phyloP scores from a whole-genome alignment of 2,797 vertebrate genomes.

The Pitangus sulphuratus region DNA sequence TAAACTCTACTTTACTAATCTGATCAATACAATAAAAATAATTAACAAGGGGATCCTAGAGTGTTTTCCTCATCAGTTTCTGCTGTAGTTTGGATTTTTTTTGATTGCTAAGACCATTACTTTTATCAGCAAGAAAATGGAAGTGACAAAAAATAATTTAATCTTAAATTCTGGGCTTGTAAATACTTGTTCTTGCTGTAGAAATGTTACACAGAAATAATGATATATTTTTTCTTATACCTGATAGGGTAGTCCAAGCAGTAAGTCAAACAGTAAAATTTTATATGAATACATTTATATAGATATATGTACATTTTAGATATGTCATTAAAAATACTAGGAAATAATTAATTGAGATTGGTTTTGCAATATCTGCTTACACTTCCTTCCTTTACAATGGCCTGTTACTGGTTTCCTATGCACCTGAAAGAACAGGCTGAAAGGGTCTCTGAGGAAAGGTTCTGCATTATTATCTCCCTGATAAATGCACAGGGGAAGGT shows the following conservation, averaged over 20 bases:
- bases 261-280: background rate
- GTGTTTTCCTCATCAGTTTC: background rate
- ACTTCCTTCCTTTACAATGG: background rate
- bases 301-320: background rate
- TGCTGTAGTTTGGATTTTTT: background rate
- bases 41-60: background rate
- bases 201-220: background rate
- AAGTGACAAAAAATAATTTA: background rate
- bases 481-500: background rate
- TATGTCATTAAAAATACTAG: background rate
- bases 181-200: background rate
- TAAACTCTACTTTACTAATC: background rate
- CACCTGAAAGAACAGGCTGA: background rate
- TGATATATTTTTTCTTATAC: background rate
- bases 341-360: background rate
- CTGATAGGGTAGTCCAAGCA: background rate
- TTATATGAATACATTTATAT: background rate
- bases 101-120: background rate
- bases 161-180: background rate
- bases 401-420: background rate
- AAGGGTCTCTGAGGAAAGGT: background rate
- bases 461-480: background rate
- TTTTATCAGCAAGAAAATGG: background rate
- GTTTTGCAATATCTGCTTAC: background rate
- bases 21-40: background rate